Base-by-base conservation (phyloP, 2,113 vertebrate genomes). In the Bambusicola thoracicus region DNA sequence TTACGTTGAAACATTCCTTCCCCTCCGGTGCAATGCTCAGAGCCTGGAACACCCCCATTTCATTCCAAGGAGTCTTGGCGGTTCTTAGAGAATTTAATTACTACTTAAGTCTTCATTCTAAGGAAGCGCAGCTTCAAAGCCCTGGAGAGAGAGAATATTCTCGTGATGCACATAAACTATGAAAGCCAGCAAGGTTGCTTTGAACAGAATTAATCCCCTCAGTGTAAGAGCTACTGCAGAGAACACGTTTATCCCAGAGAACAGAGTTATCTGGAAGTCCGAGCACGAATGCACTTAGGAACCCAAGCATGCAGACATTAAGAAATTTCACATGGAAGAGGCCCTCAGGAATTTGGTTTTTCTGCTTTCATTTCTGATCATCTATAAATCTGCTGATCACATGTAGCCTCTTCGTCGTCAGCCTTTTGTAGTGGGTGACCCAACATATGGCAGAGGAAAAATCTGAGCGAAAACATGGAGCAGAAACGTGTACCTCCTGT, bases 371-470 rank as follows among this genome's bases (percentile, higher is more conserved):
- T 93, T 94, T 86, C 89, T 87, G 76, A 84, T 24, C 38, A 41
- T 93, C 81, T 84, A 75, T 79, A 95, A 95, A 91, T 92, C 89
- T 97, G 93, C 88, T 87, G 95, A 77, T 96, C 95, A 92, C 55
- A 62, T 75, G 94, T 69, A 91, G 92, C 85, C 82, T 76, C 77
- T 90, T 89, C 78, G 49, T 67, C 55, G 2, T 17, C 92, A 89
- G 75, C 56, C 74, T 97, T 96, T 96, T 46, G 41, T 90, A 95
- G 97, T 46, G 87, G 90, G 49, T 89, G 94, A 93, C 94, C 96
- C 95, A 93, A 95, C 96, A 96, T 94, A 97, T 91, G 96, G 96
- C 92, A 95, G 73, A 69, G 85, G 27, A 93, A 93, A 88, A 96
- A 87, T 62, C 38, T 30, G 76, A 88, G 84, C 74, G 21, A 40